These are phyloP conservation scores for Drosophila helvetica DNA, from an alignment of 2,888 invertebrate genomes.

Conservation along the genomic window DNA sequence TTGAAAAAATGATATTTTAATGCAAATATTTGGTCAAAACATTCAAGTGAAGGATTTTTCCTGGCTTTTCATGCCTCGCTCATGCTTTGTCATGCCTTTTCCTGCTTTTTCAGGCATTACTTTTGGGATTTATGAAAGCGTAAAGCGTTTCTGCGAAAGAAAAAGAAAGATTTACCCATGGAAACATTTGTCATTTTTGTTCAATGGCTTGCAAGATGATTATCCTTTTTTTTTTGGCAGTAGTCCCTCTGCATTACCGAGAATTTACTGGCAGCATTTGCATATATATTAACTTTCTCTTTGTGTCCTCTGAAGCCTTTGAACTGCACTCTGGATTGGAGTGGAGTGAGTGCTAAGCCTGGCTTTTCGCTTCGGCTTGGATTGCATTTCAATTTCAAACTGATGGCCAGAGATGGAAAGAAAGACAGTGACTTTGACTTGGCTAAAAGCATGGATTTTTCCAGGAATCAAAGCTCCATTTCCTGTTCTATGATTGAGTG, in stretches of 20 bases:
- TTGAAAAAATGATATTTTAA: conserved; percentile 39
- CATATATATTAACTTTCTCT: conserved; percentile 36
- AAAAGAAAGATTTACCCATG: not conserved
- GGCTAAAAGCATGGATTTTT: not conserved
- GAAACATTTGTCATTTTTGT: conserved; percentile 15
- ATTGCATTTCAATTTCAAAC: conserved; percentile 47
- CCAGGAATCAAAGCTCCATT: conserved; percentile 10
- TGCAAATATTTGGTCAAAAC: conserved; percentile 25
- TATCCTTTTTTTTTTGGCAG: conserved; percentile 21
- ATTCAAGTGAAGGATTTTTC: not conserved
- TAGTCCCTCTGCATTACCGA: not conserved
- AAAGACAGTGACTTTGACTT: conserved; percentile 28
- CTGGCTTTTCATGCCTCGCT: conserved; percentile 1
- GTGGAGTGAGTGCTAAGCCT: conserved; percentile 21
- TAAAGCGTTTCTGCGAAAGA: not conserved
- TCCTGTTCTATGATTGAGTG: conserved; percentile 17
- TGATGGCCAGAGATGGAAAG: conserved; percentile 4
- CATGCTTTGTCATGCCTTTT: conserved; percentile 1
- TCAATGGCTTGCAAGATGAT: conserved; percentile 34
- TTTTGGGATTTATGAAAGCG: conserved; percentile 3
- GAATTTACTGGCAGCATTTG: conserved; percentile 28
- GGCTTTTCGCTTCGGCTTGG: conserved; percentile 10
- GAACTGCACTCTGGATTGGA: conserved; percentile 35
- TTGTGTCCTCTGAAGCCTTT: conserved; percentile 36
- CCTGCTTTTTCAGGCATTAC: conserved; percentile 14